Evolutionary conservation across 2,113 vertebrate species (phyloP).

Genomic region (Cacatua alba): DNA sequence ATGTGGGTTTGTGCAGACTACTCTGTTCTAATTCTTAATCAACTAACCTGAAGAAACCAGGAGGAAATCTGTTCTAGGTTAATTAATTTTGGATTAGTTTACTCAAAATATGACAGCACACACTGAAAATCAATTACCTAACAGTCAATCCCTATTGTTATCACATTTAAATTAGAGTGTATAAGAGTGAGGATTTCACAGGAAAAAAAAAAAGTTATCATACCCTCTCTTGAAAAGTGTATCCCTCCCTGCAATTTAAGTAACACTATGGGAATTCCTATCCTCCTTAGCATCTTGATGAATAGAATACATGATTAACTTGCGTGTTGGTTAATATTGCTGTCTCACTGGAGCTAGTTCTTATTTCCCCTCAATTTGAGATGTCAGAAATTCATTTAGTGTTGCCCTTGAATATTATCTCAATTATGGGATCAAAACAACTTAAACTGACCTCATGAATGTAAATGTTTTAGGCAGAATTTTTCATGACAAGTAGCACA

Average conservation of each 20-base stretch:
- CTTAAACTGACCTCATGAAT: neutral
- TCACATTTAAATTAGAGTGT: neutral
- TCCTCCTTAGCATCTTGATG: neutral
- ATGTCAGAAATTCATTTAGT: neutral
- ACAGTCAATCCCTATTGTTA: neutral
- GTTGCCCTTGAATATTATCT: neutral
- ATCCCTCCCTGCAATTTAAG: neutral
- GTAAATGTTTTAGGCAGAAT: neutral
- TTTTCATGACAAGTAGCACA: neutral
- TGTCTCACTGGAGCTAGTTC: neutral
- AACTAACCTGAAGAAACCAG: neutral
- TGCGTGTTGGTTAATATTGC: neutral
- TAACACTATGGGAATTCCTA: neutral
- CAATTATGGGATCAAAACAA: neutral
- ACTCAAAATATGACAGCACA: neutral
- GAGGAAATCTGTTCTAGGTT: neutral
- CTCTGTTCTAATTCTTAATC: slow-evolving; percentile 18
- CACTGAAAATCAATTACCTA: slow-evolving; percentile 7
- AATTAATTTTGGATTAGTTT: slow-evolving; percentile 26
- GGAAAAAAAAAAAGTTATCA: neutral
- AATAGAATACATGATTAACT: neutral
- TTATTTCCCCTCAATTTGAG: neutral
- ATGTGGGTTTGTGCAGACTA: neutral
- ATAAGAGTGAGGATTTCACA: neutral
- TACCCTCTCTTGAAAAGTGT: neutral